Conservation (phyloP, 2,797 vertebrate species). For the Leptoclinus maculatus region DNA sequence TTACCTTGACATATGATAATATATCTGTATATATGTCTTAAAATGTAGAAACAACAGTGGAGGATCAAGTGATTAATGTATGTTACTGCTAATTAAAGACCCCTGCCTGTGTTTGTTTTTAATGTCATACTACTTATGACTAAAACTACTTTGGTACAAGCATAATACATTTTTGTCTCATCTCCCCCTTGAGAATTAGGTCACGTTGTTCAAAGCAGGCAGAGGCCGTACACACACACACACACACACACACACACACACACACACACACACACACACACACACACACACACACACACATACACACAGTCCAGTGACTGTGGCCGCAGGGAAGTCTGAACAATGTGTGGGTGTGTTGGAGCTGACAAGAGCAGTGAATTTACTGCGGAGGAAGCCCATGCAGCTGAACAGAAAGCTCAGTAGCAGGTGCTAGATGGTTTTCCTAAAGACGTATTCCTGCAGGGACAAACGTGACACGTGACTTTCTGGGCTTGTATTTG, state of each 20-base stretch:
- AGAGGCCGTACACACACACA: conserved; percentile 37
- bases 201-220: conserved; percentile 15
- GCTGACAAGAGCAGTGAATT: conserved; percentile 43
- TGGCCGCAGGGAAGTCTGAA: conserved; percentile 31
- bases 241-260: conserved; percentile 6
- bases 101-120: not conserved
- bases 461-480: not conserved
- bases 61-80: not conserved
- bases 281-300: conserved; percentile 8
- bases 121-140: conserved; percentile 3
- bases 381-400: conserved; percentile 31
- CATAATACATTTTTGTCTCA: conserved; percentile 7
- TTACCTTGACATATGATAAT: not conserved
- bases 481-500: conserved; percentile 26
- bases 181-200: conserved; percentile 12
- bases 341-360: conserved; percentile 43
- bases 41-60: conserved; percentile 7
- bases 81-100: not conserved
- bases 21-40: not conserved
- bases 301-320: conserved; percentile 6
- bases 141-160: not conserved
- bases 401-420: conserved; percentile 38
- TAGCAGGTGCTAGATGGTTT: conserved; percentile 47
- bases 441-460: not conserved
- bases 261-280: conserved; percentile 21